Evolutionary conservation across 2,888 invertebrate genomes (phyloP).

Genomic region (Enoplolaimus lenunculus): DNA sequence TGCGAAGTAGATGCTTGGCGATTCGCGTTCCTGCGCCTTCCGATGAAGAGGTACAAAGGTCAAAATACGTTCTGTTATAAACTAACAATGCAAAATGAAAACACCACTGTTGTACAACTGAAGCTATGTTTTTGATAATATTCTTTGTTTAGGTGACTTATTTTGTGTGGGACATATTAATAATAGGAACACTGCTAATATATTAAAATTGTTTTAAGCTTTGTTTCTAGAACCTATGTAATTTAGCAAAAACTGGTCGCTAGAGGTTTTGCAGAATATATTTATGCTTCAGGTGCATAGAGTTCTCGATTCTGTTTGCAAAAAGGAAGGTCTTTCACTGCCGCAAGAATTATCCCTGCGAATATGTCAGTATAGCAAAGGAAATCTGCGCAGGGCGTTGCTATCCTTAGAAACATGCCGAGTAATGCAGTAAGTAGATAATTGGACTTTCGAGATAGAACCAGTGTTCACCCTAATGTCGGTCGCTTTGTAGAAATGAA

Average conservation of each 20-base stretch:
- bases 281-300: conserved; percentile 24
- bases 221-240: too few relatives aligned
- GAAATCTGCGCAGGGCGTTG: conserved; percentile 79
- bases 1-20: conserved; percentile 79
- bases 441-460: too few relatives aligned
- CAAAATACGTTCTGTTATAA: too few relatives aligned
- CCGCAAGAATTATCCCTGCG: conserved; percentile 60
- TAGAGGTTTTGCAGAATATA: too few relatives aligned
- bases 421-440: conserved; percentile 65
- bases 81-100: too few relatives aligned
- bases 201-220: too few relatives aligned
- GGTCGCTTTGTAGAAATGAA: too few relatives aligned
- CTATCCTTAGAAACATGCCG: conserved; percentile 83
- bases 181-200: too few relatives aligned
- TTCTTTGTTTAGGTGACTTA: conserved; percentile 11
- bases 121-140: conserved; percentile 7
- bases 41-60: conserved; percentile 58
- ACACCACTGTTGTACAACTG: too few relatives aligned
- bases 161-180: too few relatives aligned
- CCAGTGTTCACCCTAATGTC: too few relatives aligned
- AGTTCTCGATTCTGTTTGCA: conserved; percentile 52
- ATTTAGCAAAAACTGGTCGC: too few relatives aligned
- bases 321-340: conserved; percentile 63
- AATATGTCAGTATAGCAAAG: conserved; percentile 62
- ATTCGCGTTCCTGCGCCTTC: conserved; percentile 80